Base-by-base conservation (phyloP, 2,797 vertebrate species). In the Macroramphosus scolopax region DNA sequence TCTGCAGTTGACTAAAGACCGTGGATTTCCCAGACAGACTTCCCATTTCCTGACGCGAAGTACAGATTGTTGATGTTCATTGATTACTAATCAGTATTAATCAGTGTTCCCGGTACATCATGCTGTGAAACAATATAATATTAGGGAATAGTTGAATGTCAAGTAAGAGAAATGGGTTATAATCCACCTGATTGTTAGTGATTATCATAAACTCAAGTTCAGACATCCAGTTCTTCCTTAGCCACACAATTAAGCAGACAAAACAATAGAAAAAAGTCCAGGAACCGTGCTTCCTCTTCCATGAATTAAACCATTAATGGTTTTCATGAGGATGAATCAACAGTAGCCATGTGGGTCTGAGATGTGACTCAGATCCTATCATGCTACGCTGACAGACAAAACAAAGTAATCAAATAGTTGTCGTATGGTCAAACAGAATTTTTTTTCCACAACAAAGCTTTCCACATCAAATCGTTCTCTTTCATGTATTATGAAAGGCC, bases 291-390 rank as follows among this genome's bases (percentile, higher is more conserved):
- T 47, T 64, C 67, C 51, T 53, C 55, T 53, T 62, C 33, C 32
- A 77, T 80, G 54, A 83, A 78, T 66, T 30, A 68, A 71, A 58
- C 77, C 62, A 81, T 68, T 62, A 79, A 77, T 72, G 69, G 64
- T 12, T 25, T 24, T 50, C 36, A 62, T 39, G 30, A 72, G 49
- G 52, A 57, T 69, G 75, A 75, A 49, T 63, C 56, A 72, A 52
- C 44, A 36, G 61, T 5, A 55, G 52, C 46, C 39, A 54, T 44
- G 58, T 68, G 73, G 41, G 43, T 48, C 35, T 0, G 28, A 51
- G 44, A 46, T 22, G 43, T 71, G 60, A 78, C 54, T 64, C 60
- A n/a, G n/a, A n/a, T n/a, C n/a, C n/a, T n/a, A n/a, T n/a, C n/a
- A n/a, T n/a, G n/a, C n/a, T n/a, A n/a, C n/a, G n/a, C n/a, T n/a